Evolutionary conservation across 1,140 invertebrate genomes (phyloP).

Genomic region (Megathymus violae): DNA sequence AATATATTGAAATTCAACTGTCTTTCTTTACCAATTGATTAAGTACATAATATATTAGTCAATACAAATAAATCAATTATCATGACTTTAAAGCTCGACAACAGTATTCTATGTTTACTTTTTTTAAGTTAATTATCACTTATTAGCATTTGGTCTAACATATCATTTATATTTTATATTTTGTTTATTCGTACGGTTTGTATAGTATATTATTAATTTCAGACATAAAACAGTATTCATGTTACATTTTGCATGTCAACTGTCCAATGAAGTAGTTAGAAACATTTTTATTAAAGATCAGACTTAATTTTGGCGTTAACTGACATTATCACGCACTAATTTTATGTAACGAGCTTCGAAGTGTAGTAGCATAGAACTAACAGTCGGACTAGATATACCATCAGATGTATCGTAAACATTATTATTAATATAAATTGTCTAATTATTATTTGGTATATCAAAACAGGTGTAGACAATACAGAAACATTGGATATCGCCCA

Average conservation of each 20-base stretch:
- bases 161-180: background rate
- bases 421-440: conserved; percentile 55
- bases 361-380: conserved; percentile 60
- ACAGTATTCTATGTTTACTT: too few relatives aligned
- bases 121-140: too few relatives aligned
- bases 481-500: conserved; percentile 67
- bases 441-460: conserved; percentile 71
- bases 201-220: background rate
- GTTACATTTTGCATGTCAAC: conserved; percentile 21
- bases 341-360: conserved; percentile 67
- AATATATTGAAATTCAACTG: too few relatives aligned
- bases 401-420: conserved; percentile 48
- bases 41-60: too few relatives aligned
- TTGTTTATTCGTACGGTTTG: background rate
- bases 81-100: background rate
- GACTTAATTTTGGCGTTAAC: conserved; percentile 54
- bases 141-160: too few relatives aligned
- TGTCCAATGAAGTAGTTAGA: conserved; percentile 5
- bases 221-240: conserved; percentile 1
- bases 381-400: conserved; percentile 39
- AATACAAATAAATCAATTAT: background rate
- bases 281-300: conserved; percentile 12
- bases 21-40: too few relatives aligned
- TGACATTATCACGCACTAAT: conserved; percentile 71
- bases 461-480: conserved; percentile 74